Base-by-base conservation (phyloP, 2,113 vertebrate genomes). In the Grus americana region DNA sequence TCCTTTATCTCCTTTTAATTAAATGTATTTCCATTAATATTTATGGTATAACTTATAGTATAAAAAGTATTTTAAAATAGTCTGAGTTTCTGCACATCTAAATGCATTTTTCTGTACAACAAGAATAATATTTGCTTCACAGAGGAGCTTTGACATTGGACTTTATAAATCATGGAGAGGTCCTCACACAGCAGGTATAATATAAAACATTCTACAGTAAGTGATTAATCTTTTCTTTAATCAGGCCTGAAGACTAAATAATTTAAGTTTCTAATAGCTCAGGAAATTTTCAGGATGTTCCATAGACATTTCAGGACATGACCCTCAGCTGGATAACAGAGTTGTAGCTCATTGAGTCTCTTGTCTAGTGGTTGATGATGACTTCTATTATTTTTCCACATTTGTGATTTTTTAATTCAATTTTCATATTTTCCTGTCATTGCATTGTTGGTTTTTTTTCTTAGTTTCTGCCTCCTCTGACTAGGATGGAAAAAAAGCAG, bases 211-310 rank as follows among this genome's bases (percentile, higher is more conserved):
- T 74, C 50, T 79, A 12, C 66, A 81, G 10, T 79, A 63, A 68
- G 46, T 90, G 91, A 91, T 89, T 91, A 87, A 95, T 91, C 17
- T 84, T 88, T 88, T 90, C 10, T 82, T 88, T 87, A 89, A 84
- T 87, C 49, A 91, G 49, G n/a, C 18, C 49, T 87, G 73, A 96
- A 91, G 49, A 91, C 46, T 49, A 79, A 91, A 91, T 72, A 87
- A 63, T 46, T 86, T 36, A 65, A 66, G 46, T 91, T 96, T 92
- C 61, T 94, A 89, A 91, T 72, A 90, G 80, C 55, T 92, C 58
- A 79, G 84, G 26, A 95, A 92, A 87, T 89, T 85, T 92, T 91
- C 80, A 86, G 58, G 61, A 62, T 95, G 84, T 82, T 90, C 74
- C 59, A 58, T 17, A 85, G 78, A 87, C 74, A 62, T 92, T 93